Base-by-base conservation (phyloP, 2,113 vertebrate species). In the Ploceus nigricollis region DNA sequence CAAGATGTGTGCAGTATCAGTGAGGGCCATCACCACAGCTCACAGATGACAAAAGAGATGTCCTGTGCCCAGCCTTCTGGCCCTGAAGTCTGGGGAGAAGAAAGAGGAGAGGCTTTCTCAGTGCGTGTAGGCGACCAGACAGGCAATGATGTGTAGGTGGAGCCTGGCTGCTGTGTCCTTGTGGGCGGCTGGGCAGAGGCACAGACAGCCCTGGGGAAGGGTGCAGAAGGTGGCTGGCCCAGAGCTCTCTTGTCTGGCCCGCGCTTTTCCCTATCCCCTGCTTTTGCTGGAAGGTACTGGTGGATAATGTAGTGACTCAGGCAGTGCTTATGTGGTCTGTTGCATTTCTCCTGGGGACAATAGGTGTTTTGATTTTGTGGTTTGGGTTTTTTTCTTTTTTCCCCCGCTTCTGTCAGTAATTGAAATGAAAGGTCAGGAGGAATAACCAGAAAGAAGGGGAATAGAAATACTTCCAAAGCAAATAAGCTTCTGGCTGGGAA, bases 201-300 rank as follows among this genome's bases (percentile, higher is more conserved):
- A 10, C 82, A 96, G 88, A 93, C 82, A 86, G 88, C 90, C 94
- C 95, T 88, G 82, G 66, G 88, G 88, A 94, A 95, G 71, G 66
- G 63, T 0, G 6, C 92, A 92, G 75, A 57, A 80, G 70, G 78
- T 1, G 0, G 53, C 94, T 57, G 66, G 90, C 79, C 53, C 50
- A 56, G 57, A 92, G 54, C 50, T 50, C 35, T 60, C 22, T 13
- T 53, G 45, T 72, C 88, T 90, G 75, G 82, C 71, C 63, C 0
- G 0, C 0, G 2, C 61, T 90, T 88, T 90, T 76, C 61, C 45
- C 54, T 64, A 33, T 82, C 9, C 61, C 10, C 57, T 57, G 45
- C 57, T 95, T 90, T 79, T 76, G 44, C 84, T 82, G 61, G 78
- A 79, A 90, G 66, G 48, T 68, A 21, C 66, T 90, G 37, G 10